Conservation (phyloP, 1,140 invertebrate species). For the Brachionus rotundiformis region DNA sequence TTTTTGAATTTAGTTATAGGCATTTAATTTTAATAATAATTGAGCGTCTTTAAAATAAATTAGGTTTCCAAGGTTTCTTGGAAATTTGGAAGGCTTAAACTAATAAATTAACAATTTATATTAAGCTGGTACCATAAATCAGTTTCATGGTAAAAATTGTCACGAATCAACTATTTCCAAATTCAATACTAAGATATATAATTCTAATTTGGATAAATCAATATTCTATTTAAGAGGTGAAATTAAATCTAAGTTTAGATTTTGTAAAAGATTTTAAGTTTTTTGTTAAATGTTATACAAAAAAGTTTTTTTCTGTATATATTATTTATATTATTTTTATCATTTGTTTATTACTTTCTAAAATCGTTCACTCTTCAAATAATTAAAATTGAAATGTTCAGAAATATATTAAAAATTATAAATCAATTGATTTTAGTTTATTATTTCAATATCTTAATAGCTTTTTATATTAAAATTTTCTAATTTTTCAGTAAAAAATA, state of each 20-base stretch:
- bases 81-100: not conserved
- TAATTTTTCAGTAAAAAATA: no score
- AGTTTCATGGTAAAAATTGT: slow-evolving; percentile 18
- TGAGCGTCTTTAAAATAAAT: slow-evolving; percentile 26
- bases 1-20: not conserved
- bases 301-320: not conserved
- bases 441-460: no score
- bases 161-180: not conserved
- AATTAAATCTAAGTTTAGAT: not conserved
- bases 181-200: not conserved
- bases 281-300: not conserved
- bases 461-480: no score
- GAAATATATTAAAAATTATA: no score
- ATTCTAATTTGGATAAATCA: not conserved
- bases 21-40: slow-evolving; percentile 10
- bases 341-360: no score
- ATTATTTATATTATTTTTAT: no score
- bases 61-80: slow-evolving; percentile 26
- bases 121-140: not conserved
- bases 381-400: no score
- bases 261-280: no score
- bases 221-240: not conserved
- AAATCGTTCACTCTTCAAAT: no score
- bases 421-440: no score
- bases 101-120: not conserved